Conservation (phyloP, 1,140 invertebrate species). For the Drosophila kohkoa region DNA sequence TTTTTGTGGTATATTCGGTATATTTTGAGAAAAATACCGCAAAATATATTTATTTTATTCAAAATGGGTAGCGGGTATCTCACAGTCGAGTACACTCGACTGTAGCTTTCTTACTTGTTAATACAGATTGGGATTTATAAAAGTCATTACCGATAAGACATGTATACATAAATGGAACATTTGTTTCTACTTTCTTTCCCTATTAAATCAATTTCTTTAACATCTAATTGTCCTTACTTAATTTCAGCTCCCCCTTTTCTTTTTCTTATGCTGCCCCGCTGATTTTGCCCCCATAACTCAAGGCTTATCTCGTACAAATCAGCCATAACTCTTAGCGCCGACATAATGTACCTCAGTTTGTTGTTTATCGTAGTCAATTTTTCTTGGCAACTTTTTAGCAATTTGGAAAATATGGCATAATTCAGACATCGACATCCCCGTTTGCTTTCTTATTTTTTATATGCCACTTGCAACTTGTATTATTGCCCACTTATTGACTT, state of each 20-base stretch:
- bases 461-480: slow-evolving; percentile 44
- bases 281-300: slow-evolving; percentile 75
- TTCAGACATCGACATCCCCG: slow-evolving; percentile 32
- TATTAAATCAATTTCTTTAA: neutral
- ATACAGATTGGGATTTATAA: too few species aligned
- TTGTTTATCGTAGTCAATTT: slow-evolving; percentile 71
- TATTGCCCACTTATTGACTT: slow-evolving; percentile 77
- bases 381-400: slow-evolving; percentile 72
- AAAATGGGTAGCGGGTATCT: too few species aligned
- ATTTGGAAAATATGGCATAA: slow-evolving; percentile 79
- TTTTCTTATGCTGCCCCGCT: slow-evolving; percentile 57
- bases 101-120: too few species aligned
- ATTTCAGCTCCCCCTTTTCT: neutral
- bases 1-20: too few species aligned
- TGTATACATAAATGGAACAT: too few species aligned
- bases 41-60: too few species aligned
- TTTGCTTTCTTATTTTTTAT: slow-evolving; percentile 13
- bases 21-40: too few species aligned
- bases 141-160: too few species aligned
- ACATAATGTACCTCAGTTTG: slow-evolving; percentile 74
- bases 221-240: neutral
- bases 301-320: slow-evolving; percentile 67
- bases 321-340: slow-evolving; percentile 69
- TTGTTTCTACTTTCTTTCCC: neutral
- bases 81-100: too few species aligned